Conservation (phyloP, 2,888 invertebrate species). For the Cantharis flavilabris region DNA sequence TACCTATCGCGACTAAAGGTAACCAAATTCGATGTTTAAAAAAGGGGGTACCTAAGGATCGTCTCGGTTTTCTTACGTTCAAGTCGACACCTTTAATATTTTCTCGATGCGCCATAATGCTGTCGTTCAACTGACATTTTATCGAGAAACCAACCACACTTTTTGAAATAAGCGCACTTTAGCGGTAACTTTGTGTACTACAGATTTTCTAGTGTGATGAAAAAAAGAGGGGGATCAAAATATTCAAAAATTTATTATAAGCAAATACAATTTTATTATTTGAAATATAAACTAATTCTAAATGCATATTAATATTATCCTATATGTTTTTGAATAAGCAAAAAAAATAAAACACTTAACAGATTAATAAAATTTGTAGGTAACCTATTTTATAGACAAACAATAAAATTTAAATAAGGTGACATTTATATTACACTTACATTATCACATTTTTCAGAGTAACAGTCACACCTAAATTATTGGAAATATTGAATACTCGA, state of each 20-base stretch:
- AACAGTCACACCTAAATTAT: background rate
- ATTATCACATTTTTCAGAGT: background rate
- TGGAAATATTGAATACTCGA: background rate
- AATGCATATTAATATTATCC: background rate
- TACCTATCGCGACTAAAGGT: conserved; percentile 56
- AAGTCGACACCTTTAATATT: conserved; percentile 40
- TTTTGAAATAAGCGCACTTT: background rate
- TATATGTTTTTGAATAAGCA: background rate
- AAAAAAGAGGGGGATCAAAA: too few species aligned
- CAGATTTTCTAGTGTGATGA: background rate
- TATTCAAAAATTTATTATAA: background rate
- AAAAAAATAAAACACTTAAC: background rate
- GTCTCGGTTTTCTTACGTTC: conserved; percentile 64
- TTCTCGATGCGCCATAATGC: conserved; percentile 47
- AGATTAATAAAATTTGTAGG: background rate
- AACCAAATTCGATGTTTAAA: conserved; percentile 61
- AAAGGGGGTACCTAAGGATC: conserved; percentile 68
- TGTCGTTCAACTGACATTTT: background rate
- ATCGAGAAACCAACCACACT: background rate
- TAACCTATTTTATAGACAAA: background rate
- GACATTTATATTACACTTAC: background rate
- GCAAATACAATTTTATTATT: background rate
- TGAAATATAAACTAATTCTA: conserved; percentile 11
- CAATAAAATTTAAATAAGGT: background rate
- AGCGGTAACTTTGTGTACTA: background rate